Conservation (phyloP, 1,140 invertebrate species). For the Atta colombica region DNA sequence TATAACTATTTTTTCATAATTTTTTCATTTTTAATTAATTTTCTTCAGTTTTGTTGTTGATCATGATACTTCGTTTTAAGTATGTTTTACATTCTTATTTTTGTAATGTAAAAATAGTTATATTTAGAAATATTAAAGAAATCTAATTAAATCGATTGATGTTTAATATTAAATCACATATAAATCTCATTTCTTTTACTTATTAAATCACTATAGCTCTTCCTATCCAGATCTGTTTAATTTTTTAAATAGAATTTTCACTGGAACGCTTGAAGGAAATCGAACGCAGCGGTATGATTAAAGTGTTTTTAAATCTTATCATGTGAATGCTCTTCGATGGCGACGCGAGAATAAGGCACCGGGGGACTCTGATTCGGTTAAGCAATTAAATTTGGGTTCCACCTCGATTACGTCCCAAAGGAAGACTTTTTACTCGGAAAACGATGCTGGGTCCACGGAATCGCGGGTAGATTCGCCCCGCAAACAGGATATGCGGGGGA, state of each 20-base stretch:
- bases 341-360: slow-evolving; percentile 12
- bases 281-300: neutral
- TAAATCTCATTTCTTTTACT: slow-evolving; percentile 6
- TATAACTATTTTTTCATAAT: neutral
- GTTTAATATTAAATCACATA: neutral
- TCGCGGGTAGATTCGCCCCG: slow-evolving; percentile 33
- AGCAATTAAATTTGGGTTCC: slow-evolving; percentile 53
- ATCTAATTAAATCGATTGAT: neutral
- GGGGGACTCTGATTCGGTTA: slow-evolving; percentile 47
- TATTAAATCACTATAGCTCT: neutral
- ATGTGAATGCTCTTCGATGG: slow-evolving; percentile 43
- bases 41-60: neutral
- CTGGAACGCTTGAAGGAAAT: slow-evolving; percentile 12
- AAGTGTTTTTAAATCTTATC: slow-evolving; percentile 39
- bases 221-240: neutral
- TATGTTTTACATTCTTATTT: neutral
- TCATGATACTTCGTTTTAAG: neutral
- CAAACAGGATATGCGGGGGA: slow-evolving; percentile 69
- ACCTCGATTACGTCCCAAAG: neutral
- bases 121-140: neutral
- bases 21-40: neutral
- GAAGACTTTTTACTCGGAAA: slow-evolving; percentile 48
- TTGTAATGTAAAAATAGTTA: too few relatives aligned
- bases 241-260: slow-evolving; percentile 26
- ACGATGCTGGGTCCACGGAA: slow-evolving; percentile 2